Evolutionary conservation across 2,888 invertebrate species (phyloP), one percentile per base, ranked within the genome.

Genomic region (Proisotoma minuta): DNA sequence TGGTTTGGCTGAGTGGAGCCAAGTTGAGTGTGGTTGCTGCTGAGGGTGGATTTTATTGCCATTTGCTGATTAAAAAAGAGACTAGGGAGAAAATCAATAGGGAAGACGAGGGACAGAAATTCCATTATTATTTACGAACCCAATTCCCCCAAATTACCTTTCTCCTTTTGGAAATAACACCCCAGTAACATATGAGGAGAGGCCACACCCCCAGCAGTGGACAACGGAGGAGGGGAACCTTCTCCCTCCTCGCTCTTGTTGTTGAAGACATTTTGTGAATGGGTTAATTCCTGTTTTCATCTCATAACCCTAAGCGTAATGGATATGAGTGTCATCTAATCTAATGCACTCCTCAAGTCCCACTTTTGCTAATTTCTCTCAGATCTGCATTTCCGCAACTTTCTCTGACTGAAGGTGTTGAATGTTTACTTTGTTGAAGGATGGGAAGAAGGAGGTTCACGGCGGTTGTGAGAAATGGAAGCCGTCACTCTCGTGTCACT

Each of bases 31-130:
- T 43, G 43, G 43, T 43, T 43, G 43, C 18, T 12, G 43, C 18
- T 15, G 43, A 43, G 43, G 43, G 43, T 43, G 43, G 66, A 70
- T 70, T 70, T 70, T 70, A 71, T 71, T 71, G 70, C 70, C 70
- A 71, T 71, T 69, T 71, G 63, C 65, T 71, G 71, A 71, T 71
- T 71, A 71, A 71, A 71, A 71, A 71, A 67, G 5, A 15, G 43
- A 18, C 4, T n/a, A 20, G 4, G 4, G 49, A 24, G 26, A 26
- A 23, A 51, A 51, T 51, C 51, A 27, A 51, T 51, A 51, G 57
- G 52, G 61, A 52, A 48, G 56, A 48, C 15, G 49, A 20, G 49
- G 24, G 12, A 27, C 27, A 26, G 27, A 27, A 3, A 51, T 51
- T 51, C 51, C 51, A 51, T 51, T 51, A 51, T 51, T 51, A 51